Percentiles rank a stretch among this genome's conserved stretches.
Evolutionary conservation across 2,113 vertebrate genomes (phyloP).

Genomic region (Oreochromis spilurus): DNA sequence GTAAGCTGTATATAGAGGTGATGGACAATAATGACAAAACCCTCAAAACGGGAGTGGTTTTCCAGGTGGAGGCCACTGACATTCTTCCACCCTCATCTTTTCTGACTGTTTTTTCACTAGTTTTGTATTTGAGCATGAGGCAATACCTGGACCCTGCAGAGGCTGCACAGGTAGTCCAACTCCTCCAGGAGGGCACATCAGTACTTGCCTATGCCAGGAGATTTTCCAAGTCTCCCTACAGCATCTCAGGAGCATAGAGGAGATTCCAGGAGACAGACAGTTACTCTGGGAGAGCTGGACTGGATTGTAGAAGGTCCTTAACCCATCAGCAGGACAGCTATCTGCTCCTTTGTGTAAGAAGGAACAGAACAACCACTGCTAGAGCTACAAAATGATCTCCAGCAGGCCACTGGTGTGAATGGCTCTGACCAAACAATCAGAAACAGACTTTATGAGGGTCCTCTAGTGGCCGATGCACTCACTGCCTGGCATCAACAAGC

Average conservation of each 20-base stretch:
- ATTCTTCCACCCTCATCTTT: not conserved
- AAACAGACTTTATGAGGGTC: not conserved
- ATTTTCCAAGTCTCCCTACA: not conserved
- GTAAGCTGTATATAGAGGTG: not conserved
- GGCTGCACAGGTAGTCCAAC: not conserved
- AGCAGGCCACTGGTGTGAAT: accelerated
- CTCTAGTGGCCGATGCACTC: not conserved
- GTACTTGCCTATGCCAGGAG: not conserved
- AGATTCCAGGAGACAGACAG: not conserved
- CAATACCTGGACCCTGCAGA: not conserved
- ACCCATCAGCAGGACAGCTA: not conserved
- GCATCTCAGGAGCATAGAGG: not conserved
- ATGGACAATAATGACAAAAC: not conserved
- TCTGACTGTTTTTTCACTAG: not conserved
- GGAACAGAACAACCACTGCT: not conserved
- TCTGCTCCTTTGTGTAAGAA: not conserved
- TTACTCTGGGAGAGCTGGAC: not conserved
- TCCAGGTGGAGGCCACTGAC: not conserved
- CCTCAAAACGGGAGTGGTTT: not conserved
- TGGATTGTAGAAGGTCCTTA: not conserved
- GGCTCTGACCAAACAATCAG: not conserved
- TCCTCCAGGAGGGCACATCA: not conserved
- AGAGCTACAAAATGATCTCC: not conserved
- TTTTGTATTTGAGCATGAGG: not conserved
- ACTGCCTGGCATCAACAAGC: not conserved